Conservation (phyloP, 2,113 vertebrate genomes). For the Regulus satrapa region DNA sequence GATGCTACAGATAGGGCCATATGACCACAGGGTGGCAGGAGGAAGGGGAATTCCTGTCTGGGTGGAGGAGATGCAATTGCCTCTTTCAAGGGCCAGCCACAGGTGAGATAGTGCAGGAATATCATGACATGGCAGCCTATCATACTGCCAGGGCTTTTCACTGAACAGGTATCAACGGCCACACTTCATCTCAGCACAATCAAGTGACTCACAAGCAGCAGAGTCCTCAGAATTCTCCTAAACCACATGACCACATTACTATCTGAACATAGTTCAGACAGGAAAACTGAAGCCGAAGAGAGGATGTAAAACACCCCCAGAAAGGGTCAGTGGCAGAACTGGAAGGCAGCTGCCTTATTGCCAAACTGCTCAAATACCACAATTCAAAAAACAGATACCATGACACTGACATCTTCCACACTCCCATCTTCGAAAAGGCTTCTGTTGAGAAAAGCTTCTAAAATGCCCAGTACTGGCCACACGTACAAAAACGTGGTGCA, state of each 20-base stretch:
- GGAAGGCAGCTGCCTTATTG: neutral
- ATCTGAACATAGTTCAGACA: too few relatives aligned
- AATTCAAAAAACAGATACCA: neutral
- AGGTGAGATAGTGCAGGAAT: neutral
- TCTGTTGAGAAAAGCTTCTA: neutral
- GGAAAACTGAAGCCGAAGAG: neutral
- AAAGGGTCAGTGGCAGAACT: neutral
- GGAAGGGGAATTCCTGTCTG: neutral
- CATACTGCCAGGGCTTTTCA: neutral
- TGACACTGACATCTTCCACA: accelerated
- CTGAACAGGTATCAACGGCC: neutral
- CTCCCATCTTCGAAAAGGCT: neutral
- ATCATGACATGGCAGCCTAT: neutral
- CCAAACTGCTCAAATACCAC: neutral
- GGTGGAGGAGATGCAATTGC: neutral
- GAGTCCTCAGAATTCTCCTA: neutral
- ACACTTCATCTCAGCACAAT: neutral
- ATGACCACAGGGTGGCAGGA: neutral
- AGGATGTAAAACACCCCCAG: neutral
- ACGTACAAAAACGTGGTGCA: accelerated
- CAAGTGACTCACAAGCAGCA: neutral
- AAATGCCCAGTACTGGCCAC: neutral
- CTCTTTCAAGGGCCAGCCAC: neutral
- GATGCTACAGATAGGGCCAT: neutral
- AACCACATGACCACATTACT: too few relatives aligned